phyloP scores from a whole-genome alignment of 2,888 invertebrate species.

The Dendrolimus pini region DNA sequence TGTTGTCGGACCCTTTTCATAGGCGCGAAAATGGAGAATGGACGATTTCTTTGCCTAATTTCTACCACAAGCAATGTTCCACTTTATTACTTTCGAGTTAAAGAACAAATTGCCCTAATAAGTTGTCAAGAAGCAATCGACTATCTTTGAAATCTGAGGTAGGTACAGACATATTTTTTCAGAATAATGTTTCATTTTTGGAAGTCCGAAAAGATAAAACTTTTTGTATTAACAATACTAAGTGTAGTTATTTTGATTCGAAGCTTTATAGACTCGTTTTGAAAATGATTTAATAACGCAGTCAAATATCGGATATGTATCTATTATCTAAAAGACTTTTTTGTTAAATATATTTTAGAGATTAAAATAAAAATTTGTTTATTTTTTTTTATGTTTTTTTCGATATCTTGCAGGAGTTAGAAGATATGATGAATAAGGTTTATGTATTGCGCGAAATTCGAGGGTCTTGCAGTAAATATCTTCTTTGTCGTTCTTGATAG shows the following conservation, averaged over 20 bases:
- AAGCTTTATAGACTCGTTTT: background rate
- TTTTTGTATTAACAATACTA: constrained; percentile 6
- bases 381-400: no score
- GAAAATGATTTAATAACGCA: background rate
- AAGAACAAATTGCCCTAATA: constrained; percentile 8
- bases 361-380: no score
- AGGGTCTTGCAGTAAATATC: no score
- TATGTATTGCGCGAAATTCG: no score
- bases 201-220: constrained; percentile 19
- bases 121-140: constrained; percentile 6
- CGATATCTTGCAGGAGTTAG: no score
- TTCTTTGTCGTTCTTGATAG: no score
- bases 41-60: constrained; percentile 21
- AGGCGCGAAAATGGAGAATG: constrained; percentile 30
- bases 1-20: constrained; percentile 39
- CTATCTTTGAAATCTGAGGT: constrained; percentile 11
- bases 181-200: constrained; percentile 24
- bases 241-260: background rate
- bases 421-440: no score
- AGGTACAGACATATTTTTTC: constrained; percentile 8
- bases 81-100: constrained; percentile 3
- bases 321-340: background rate
- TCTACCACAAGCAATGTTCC: background rate
- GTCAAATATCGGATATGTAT: background rate
- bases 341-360: background rate